Conservation (phyloP, 2,797 vertebrate species). For the Danio tinwini region DNA sequence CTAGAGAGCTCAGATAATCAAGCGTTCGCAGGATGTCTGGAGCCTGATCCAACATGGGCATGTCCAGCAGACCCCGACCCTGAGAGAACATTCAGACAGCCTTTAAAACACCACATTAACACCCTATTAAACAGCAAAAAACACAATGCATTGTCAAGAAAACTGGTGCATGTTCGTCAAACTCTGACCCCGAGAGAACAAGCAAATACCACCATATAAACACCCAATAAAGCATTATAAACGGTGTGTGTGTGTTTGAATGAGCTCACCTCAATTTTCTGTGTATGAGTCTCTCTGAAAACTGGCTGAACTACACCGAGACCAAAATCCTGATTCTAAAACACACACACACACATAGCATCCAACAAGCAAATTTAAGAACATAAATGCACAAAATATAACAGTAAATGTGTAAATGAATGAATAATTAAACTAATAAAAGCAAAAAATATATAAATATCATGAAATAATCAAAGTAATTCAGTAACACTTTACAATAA, state of each 20-base stretch:
- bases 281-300: conserved; percentile 75
- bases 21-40: conserved; percentile 97
- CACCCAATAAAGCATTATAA: neutral
- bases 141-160: neutral
- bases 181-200: neutral
- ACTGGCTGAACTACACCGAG: conserved; percentile 78
- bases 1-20: conserved; percentile 98
- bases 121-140: neutral
- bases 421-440: too few relatives aligned
- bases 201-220: neutral
- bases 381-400: neutral
- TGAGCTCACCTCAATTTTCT: conserved; percentile 84
- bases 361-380: conserved; percentile 6
- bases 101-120: neutral
- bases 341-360: too few relatives aligned
- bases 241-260: conserved; percentile 7
- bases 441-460: neutral
- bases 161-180: neutral
- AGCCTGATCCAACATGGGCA: conserved; percentile 89
- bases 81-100: conserved; percentile 56
- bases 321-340: conserved; percentile 81
- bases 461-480: neutral
- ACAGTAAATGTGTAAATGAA: neutral
- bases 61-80: conserved; percentile 84
- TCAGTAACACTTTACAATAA: too few relatives aligned